Evolutionary conservation across 2,113 vertebrate genomes (phyloP).

Genomic region (Orthonyx spaldingii): DNA sequence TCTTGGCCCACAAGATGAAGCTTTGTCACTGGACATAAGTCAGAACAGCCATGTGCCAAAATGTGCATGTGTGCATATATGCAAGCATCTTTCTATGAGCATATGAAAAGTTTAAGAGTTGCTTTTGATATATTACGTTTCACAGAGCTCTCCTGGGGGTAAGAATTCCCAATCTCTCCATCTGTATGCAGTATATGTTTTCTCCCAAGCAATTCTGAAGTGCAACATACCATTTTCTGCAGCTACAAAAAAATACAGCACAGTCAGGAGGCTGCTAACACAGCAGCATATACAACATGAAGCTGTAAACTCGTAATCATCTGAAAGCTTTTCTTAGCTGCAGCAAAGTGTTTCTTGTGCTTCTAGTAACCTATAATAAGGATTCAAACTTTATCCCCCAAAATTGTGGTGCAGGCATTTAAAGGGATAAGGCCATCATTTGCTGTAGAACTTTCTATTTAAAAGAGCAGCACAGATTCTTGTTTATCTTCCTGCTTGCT

Average conservation of each 20-base stretch:
- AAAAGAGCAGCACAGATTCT: background rate
- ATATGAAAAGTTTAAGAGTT: background rate
- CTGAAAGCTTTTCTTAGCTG: slow-evolving; percentile 43
- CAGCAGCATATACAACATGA: background rate
- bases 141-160: background rate
- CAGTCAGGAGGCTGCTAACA: background rate
- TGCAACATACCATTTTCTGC: slow-evolving; percentile 43
- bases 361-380: slow-evolving; percentile 53
- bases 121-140: background rate
- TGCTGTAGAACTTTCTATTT: background rate
- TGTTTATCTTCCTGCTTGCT: background rate
- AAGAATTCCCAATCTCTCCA: background rate
- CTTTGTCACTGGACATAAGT: background rate
- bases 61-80: background rate
- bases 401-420: background rate
- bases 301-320: slow-evolving; percentile 24
- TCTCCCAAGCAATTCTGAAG: background rate
- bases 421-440: background rate
- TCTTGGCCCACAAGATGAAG: background rate
- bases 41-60: background rate
- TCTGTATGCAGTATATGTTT: background rate
- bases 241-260: slow-evolving; percentile 16
- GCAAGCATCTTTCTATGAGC: background rate
- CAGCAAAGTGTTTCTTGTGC: slow-evolving; percentile 2
- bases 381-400: background rate